Conservation (phyloP, 2,797 vertebrate genomes). For the Harpagifer antarcticus region DNA sequence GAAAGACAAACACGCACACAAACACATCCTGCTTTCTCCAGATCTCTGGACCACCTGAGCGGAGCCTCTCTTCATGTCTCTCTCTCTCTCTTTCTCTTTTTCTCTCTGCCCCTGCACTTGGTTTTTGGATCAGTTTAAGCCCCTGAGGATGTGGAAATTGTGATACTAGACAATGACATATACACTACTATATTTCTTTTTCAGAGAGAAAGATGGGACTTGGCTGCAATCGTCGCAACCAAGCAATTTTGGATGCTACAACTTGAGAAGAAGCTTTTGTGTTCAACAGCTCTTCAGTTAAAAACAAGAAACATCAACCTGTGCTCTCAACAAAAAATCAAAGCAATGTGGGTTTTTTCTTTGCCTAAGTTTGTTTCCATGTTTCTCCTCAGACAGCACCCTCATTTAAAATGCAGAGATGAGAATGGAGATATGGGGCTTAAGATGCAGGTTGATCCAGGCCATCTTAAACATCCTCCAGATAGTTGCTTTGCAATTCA, state of each 20-base stretch:
- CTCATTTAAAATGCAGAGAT: conserved; percentile 52
- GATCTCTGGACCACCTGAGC: conserved; percentile 43
- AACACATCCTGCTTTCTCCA: conserved; percentile 30
- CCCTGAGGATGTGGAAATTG: conserved; percentile 26
- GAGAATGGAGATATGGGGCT: conserved; percentile 63
- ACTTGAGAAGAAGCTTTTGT: conserved; percentile 26
- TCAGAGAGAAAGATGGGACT: conserved; percentile 35
- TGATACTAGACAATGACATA: conserved; percentile 47
- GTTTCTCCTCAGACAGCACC: conserved; percentile 54
- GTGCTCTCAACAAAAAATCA: conserved; percentile 36
- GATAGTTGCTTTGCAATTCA: conserved; percentile 70
- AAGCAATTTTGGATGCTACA: conserved; percentile 33
- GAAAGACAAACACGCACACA: conserved; percentile 21
- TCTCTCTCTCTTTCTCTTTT: neutral
- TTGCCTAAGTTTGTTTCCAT: conserved; percentile 66
- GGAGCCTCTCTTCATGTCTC: conserved; percentile 26
- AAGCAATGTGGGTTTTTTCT: conserved; percentile 25
- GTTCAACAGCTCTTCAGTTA: conserved; percentile 39
- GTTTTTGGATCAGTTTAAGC: conserved; percentile 28
- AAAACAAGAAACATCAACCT: conserved; percentile 42
- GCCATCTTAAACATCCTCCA: conserved; percentile 62
- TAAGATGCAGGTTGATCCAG: conserved; percentile 61
- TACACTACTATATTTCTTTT: conserved; percentile 46
- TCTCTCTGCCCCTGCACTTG: conserved; percentile 16
- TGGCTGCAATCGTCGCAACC: conserved; percentile 33